A percentile compares a stretch with the other conserved stretches of the same genome.
Evolutionary conservation across 2,888 invertebrate species (phyloP).

Genomic region (Choreutis nemorana): DNA sequence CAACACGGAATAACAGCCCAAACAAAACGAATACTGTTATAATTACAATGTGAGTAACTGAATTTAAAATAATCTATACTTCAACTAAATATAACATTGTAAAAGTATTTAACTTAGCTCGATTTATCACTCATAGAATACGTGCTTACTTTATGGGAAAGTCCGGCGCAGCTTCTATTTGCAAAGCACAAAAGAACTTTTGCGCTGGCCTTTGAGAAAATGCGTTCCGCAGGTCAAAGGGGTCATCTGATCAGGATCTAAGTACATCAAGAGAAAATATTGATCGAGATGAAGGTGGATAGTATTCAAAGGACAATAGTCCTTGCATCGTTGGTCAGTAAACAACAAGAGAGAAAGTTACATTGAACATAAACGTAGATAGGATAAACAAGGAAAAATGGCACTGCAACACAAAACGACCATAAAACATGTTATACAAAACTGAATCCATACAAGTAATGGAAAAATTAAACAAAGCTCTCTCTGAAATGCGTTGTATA

Average conservation of each 20-base stretch:
- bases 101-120: too few relatives aligned
- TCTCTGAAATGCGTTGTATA: too few relatives aligned
- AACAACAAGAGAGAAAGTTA: constrained; percentile 20
- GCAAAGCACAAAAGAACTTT: constrained; percentile 11
- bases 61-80: too few relatives aligned
- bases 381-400: constrained; percentile 7
- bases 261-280: constrained; percentile 44
- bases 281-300: constrained; percentile 40
- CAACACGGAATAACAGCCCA: constrained; percentile 11
- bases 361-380: constrained; percentile 10
- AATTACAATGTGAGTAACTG: constrained; percentile 1
- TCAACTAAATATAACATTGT: too few relatives aligned
- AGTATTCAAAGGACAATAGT: constrained; percentile 16
- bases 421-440: too few relatives aligned
- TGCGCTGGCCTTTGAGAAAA: constrained; percentile 21
- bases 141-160: too few relatives aligned
- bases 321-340: constrained; percentile 18
- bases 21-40: constrained; percentile 4
- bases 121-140: too few relatives aligned
- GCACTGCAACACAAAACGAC: too few relatives aligned
- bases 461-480: too few relatives aligned
- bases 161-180: constrained; percentile 1
- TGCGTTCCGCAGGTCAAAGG: constrained; percentile 30
- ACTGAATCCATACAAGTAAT: too few relatives aligned
- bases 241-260: constrained; percentile 47